Percentiles rank a stretch among this genome's conserved stretches.
Conservation (phyloP, 2,888 invertebrate species). For the Ypsolopha sequella region DNA sequence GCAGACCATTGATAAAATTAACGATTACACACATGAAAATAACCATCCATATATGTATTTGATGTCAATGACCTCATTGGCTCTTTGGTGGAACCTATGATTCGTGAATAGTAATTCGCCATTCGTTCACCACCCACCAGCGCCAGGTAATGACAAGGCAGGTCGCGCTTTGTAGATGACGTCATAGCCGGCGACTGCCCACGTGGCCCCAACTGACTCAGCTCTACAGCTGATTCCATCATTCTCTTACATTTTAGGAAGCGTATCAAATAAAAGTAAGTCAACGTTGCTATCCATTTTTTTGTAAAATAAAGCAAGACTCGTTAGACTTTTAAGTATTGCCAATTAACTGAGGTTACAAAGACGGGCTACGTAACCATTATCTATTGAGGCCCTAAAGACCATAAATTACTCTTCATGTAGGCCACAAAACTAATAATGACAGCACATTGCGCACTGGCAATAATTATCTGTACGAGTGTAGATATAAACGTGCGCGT, state of each 20-base stretch:
- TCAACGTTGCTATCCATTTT: background rate
- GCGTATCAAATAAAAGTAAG: background rate
- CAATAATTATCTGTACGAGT: background rate
- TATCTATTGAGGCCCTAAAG: background rate
- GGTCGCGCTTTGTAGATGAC: slow-evolving; percentile 22
- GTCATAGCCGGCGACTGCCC: slow-evolving; percentile 24
- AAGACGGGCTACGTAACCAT: no score
- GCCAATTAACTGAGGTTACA: no score
- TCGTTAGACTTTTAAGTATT: no score
- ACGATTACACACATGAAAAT: slow-evolving; percentile 3
- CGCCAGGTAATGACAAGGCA: background rate
- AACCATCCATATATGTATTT: background rate
- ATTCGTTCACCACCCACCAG: background rate
- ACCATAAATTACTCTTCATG: background rate
- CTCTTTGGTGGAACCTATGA: background rate
- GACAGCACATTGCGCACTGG: background rate
- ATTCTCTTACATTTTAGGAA: background rate
- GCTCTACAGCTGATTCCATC: background rate
- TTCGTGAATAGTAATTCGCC: background rate
- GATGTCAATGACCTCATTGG: background rate
- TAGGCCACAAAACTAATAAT: background rate
- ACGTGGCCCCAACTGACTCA: background rate
- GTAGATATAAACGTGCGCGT: slow-evolving; percentile 37
- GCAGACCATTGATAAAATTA: slow-evolving; percentile 3
- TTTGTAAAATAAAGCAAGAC: background rate